A percentile compares a stretch with the other conserved stretches of the same genome.
These are phyloP conservation scores for Lutraria rhynchaena DNA, from an alignment of 1,140 invertebrate genomes.

Conservation along the genomic window DNA sequence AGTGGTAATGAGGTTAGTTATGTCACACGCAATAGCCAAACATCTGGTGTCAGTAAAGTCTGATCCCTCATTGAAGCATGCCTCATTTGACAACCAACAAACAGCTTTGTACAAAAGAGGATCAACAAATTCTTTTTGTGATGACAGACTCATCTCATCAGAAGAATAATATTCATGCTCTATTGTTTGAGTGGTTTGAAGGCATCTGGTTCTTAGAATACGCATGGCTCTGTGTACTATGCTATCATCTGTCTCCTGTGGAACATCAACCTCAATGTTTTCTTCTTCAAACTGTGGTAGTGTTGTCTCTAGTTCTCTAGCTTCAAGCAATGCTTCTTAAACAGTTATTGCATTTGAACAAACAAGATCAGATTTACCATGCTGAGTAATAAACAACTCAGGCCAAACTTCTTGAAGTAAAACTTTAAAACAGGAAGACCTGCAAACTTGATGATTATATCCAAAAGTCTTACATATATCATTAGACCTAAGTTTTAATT, in stretches of 20 bases:
- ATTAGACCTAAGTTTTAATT: no score
- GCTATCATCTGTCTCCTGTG: neutral
- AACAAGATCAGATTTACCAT: neutral
- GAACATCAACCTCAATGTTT: neutral
- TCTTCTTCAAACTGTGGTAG: neutral
- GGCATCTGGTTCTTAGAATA: neutral
- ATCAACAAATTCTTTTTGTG: neutral
- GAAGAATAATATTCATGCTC: conserved; percentile 29
- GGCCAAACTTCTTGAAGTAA: neutral
- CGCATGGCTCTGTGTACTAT: conserved; percentile 25
- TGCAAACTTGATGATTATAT: neutral
- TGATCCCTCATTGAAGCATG: neutral
- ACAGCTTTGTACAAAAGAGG: neutral
- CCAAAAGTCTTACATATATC: neutral
- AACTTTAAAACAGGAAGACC: neutral
- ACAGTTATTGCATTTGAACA: neutral
- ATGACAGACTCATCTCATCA: neutral
- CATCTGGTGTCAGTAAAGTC: neutral
- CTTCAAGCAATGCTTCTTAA: conserved; percentile 11
- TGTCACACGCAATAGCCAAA: neutral
- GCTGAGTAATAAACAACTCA: neutral
- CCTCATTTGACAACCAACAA: neutral
- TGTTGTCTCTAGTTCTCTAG: no score
- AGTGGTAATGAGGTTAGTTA: neutral
- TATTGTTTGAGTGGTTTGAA: neutral